Base-by-base conservation (phyloP, 2,797 vertebrate species). In the Dallia pectoralis region DNA sequence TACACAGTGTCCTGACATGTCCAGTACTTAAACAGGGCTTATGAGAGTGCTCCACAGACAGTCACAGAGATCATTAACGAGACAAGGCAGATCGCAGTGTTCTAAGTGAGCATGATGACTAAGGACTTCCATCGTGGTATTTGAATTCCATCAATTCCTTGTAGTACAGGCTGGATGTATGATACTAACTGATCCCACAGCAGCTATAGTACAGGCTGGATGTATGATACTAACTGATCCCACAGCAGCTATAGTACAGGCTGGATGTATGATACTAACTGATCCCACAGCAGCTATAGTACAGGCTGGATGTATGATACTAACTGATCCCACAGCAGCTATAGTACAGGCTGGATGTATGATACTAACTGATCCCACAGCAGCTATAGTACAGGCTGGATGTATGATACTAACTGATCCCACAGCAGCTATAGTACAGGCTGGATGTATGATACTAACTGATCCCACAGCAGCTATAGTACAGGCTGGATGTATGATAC, bases 141-240 rank as follows among this genome's bases (percentile, higher is more conserved):
- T 11, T 69, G 11, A n/a, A 32, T 56, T 36, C 14, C 63, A 59
- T n/a, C 53, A 27, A 56, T 73, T 8, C 59, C 27, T 63, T 30
- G 29, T 16, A 66, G 36, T 40, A 48, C 36, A 27, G 0, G 22
- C 25, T 12, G 67, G 62, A 77, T 79, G 30, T 71, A 62, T 76
- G 70, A 79, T 77, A 75, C 25, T 77, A 65, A 73, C 63, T 73
- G 61, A 79, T 74, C 51, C 75, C 19, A 77, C 11, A 51, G 44
- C 70, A 72, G 29, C 18, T 63, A 18, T 44, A 40, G 67, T 40
- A 48, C 36, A 27, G 0, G 22, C 25, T 12, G 67, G 62, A 77
- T 79, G 30, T 71, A 62, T 76, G 70, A 79, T 77, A 75, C 25
- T 77, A 65, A 73, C 63, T 73, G 61, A 79, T 74, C 51, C 75